Base-by-base conservation (phyloP, 2,888 invertebrate genomes). In the Lathronympha strigana region DNA sequence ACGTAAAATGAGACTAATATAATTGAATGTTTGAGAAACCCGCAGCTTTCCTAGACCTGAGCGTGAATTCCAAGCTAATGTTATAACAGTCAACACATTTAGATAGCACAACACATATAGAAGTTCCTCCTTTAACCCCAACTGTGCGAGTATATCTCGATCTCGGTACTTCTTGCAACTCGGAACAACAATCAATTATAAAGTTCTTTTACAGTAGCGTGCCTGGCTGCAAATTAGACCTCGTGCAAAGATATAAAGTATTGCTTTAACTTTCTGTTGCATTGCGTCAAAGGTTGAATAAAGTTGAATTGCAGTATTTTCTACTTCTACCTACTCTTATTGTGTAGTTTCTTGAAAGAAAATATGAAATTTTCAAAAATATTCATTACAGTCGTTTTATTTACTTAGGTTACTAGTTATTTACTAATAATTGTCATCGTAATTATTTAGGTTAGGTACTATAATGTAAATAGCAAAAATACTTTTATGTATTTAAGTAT, bases 171-270 rank as follows among this genome's bases (percentile, higher is more conserved):
- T 76, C 74, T 73, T 73, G 69, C 72, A 76, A 76, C 76, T 69
- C 72, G 71, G 72, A 81, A 80, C 77, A 71, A 78, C 77, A 83
- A 84, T 84, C 83, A 81, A 84, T 84, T 83, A 82, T 72, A 73
- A 80, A 82, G 74, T 83, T 80, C 73, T 76, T 80, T 80, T 82
- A 77, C 77, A 79, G 70, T 75, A 73, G 75, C 76, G 71, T 76
- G 73, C 72, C 71, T 69, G 70, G 71, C 74, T 76, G 66, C 76
- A 74, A 78, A 82, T 79, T 81, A 80, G 73, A 79, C 75, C 77
- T 78, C 71, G 71, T 75, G 73, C 76, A 73, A 75, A 76, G 73
- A 78, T 76, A 79, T 81, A 81, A 82, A 78, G 76, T 76, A 79
- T 79, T 78, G 78, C 71, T 73, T 76, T 74, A 80, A 78, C 73